A percentile compares a stretch with the other conserved stretches of the same genome.
Evolutionary conservation across 2,797 vertebrate genomes (phyloP).

Genomic region (Arnoldichthys spilopterus): DNA sequence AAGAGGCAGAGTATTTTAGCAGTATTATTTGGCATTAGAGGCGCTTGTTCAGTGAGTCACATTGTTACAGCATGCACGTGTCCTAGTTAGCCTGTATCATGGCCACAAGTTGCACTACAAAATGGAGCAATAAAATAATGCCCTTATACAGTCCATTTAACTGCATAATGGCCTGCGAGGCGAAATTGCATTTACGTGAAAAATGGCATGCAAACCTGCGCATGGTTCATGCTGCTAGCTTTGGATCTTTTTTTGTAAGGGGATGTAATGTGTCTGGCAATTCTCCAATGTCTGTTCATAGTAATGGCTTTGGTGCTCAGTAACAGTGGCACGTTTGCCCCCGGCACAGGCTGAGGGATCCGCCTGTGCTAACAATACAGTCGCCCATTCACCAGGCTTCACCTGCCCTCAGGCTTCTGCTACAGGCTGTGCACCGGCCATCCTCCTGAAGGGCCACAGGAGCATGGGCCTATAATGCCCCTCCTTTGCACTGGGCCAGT

Average conservation of each 20-base stretch:
- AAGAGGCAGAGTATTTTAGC: neutral
- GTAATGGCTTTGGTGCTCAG: slow-evolving; percentile 43
- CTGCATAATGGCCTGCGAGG: slow-evolving; percentile 23
- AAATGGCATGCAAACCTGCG: slow-evolving; percentile 5
- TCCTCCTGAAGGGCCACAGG: slow-evolving; percentile 36
- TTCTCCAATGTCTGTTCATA: slow-evolving; percentile 28
- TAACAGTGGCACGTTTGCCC: slow-evolving; percentile 40
- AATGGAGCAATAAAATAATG: slow-evolving; percentile 10
- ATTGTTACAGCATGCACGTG: neutral
- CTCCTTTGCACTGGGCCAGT: neutral
- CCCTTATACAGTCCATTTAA: slow-evolving; percentile 34
- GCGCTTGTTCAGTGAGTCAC: neutral
- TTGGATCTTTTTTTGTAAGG: slow-evolving; percentile 21
- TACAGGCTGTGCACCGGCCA: slow-evolving; percentile 54
- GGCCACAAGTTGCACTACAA: neutral
- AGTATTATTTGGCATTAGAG: slow-evolving; percentile 17
- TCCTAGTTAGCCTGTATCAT: neutral
- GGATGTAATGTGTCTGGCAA: slow-evolving; percentile 22
- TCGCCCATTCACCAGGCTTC: slow-evolving; percentile 27
- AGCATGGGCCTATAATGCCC: neutral
- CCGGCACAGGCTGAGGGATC: slow-evolving; percentile 13
- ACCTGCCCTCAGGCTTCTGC: slow-evolving; percentile 49
- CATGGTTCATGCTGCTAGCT: slow-evolving; percentile 18
- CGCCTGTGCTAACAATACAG: neutral
- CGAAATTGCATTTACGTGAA: slow-evolving; percentile 11